A percentile compares a stretch with the other conserved stretches of the same genome.
phyloP scores from a whole-genome alignment of 2,113 vertebrate species.

The Urocitellus parryii region DNA sequence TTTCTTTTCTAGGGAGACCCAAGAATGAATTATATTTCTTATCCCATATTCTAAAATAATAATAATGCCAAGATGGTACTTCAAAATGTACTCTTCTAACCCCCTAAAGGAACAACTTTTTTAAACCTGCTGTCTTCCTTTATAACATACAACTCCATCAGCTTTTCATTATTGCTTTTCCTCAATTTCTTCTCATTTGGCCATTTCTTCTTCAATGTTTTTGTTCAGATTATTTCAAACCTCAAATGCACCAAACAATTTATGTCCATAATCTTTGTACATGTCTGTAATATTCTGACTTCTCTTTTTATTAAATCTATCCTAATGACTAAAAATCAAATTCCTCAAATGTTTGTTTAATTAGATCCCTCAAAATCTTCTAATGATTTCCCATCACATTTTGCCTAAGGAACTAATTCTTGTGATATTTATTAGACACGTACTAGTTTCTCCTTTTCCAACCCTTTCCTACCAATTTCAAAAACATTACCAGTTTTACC shows the following conservation, averaged over 20 bases:
- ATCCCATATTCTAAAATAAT: not conserved
- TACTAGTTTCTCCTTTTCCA: not conserved
- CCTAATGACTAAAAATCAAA: conserved; percentile 37
- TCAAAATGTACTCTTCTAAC: not conserved
- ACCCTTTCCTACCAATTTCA: conserved; percentile 36
- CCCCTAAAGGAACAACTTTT: not conserved
- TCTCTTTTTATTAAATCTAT: conserved; percentile 53
- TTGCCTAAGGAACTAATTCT: conserved; percentile 40
- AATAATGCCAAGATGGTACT: not conserved
- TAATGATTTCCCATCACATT: conserved; percentile 17
- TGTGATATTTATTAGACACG: not conserved
- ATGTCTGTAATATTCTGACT: conserved; percentile 44
- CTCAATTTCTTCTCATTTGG: not conserved
- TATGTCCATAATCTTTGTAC: not conserved
- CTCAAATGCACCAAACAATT: conserved; percentile 10
- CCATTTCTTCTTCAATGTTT: conserved; percentile 7
- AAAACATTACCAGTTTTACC: conserved; percentile 52
- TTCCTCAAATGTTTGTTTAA: conserved; percentile 54
- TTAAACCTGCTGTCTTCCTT: not conserved
- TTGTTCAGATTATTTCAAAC: conserved; percentile 36
- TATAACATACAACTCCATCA: not conserved
- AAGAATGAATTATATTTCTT: not conserved
- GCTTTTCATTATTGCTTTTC: not conserved
- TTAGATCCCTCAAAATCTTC: conserved; percentile 30
- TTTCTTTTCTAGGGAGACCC: not conserved